Base-by-base conservation (phyloP, 2,113 vertebrate genomes). In the Puffinus mauretanicus region DNA sequence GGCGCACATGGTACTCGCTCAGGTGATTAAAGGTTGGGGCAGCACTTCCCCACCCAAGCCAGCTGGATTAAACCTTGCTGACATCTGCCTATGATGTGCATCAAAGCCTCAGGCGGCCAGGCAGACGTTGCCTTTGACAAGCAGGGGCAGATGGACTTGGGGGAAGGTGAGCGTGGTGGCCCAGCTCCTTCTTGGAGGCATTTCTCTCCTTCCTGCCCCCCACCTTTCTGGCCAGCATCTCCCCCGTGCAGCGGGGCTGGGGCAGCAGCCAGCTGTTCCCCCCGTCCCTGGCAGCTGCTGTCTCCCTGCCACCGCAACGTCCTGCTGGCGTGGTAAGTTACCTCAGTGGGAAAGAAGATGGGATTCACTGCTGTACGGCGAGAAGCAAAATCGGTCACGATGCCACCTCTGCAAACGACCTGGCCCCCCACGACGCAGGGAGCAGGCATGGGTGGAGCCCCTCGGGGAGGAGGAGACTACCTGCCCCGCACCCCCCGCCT, bases 21-120 rank as follows among this genome's bases (percentile, higher is more conserved):
- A 75, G 72, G 90, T 84, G 65, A 46, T 40, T 81, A 66, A 80
- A 92, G 25, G 8, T 6, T 66, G 42, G 13, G 12, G 13, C 17
- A 38, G 73, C 60, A 92, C n/a, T 47, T 84, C 60, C 55, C 47
- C 88, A 38, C 24, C 67, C 2, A 0, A 46, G n/a, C 42, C 81
- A 93, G 38, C 42, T 79, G 69, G 77, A 84, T 89, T 91, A 87
- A 91, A 93, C 49, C 13, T 82, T 9, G 3, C 55, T 73, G 60
- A 36, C 1, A 0, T 65, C 66, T 78, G 81, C 61, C 73, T 67
- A 46, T 0, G 0, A 46, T 0, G 0, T 30, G 42, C 5, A 0
- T 67, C 75, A 93, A 82, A 96, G 57, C 38, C 57, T 58, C 16
- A 13, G 57, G 57, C 6, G 3, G 47, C 71, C 17, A 1, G 27